Base-by-base conservation (phyloP, 2,888 invertebrate species). In the Argyresthia goedartella region DNA sequence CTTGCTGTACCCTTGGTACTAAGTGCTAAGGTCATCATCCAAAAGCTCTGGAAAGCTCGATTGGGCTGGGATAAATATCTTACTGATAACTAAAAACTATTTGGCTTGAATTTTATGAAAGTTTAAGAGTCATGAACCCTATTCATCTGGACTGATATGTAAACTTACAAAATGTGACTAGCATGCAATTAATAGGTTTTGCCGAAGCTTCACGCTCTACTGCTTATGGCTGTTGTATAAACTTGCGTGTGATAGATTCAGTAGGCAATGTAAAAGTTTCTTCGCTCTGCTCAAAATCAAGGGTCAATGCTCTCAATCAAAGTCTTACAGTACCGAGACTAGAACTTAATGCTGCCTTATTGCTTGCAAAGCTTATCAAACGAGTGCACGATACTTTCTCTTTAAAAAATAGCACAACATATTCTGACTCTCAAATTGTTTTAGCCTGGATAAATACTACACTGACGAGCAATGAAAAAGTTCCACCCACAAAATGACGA, bases 301-400 rank as follows among this genome's bases (percentile, higher is more conserved):
- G 44, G 11, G 16, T 45, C 14, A 45, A 45, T 11, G 15, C 44
- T 14, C 10, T 54, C 54, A n/a, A 35, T 35, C 11, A 44, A 33
- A 7, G 51, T 9, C 43, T 56, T 11, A 57, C 58, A 4, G 41
- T 48, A 9, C 48, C 48, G 8, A 33, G 47, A 14, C 34, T 34
- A n/a, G 34, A 48, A 35, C 34, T 48, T 10, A 34, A 48, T 35
- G 25, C 33, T 13, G 33, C 46, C 15, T n/a, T n/a, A n/a, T n/a
- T n/a, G n/a, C n/a, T n/a, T n/a, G n/a, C n/a, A n/a, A n/a, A n/a
- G n/a, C n/a, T n/a, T n/a, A n/a, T n/a, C n/a, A n/a, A n/a, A n/a
- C n/a, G n/a, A n/a, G n/a, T n/a, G n/a, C n/a, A n/a, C n/a, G n/a
- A n/a, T n/a, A n/a, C n/a, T n/a, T n/a, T n/a, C n/a, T n/a, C n/a